Evolutionary conservation across 2,888 invertebrate species (phyloP).

Genomic region (Mimas tiliae): DNA sequence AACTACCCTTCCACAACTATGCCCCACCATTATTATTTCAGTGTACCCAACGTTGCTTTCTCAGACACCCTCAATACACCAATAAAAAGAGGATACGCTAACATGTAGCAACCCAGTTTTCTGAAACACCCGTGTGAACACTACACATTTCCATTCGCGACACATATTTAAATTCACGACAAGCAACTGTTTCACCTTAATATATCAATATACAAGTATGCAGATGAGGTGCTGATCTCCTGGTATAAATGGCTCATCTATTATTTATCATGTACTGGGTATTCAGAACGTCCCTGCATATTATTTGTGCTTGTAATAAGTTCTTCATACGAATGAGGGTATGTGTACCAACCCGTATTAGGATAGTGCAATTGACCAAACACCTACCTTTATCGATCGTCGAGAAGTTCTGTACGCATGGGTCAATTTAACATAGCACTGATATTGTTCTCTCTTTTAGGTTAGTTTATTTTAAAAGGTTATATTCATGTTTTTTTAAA

Average conservation of each 20-base stretch:
- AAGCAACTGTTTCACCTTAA: constrained; percentile 16
- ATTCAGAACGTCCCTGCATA: constrained; percentile 1
- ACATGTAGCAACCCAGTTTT: no score
- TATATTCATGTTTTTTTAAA: no score
- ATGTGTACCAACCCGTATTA: not conserved
- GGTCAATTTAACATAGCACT: no score
- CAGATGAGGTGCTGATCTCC: constrained; percentile 23
- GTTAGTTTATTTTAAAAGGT: no score
- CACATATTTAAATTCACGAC: constrained; percentile 4
- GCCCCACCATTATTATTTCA: no score
- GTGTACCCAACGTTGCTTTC: no score
- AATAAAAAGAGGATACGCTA: no score
- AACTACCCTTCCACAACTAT: no score
- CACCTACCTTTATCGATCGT: no score
- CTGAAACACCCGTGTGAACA: not conserved
- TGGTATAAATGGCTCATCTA: constrained; percentile 19
- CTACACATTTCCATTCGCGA: not conserved
- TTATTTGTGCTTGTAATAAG: not conserved
- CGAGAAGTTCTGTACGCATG: no score
- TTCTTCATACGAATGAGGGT: not conserved
- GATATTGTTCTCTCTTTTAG: no score
- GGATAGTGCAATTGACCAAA: not conserved
- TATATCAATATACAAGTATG: constrained; percentile 23
- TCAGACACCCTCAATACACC: no score
- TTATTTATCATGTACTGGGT: constrained; percentile 18